Evolutionary conservation across 2,113 vertebrate species (phyloP), one percentile per base, ranked within the genome.

Genomic region (Anolis carolinensis): DNA sequence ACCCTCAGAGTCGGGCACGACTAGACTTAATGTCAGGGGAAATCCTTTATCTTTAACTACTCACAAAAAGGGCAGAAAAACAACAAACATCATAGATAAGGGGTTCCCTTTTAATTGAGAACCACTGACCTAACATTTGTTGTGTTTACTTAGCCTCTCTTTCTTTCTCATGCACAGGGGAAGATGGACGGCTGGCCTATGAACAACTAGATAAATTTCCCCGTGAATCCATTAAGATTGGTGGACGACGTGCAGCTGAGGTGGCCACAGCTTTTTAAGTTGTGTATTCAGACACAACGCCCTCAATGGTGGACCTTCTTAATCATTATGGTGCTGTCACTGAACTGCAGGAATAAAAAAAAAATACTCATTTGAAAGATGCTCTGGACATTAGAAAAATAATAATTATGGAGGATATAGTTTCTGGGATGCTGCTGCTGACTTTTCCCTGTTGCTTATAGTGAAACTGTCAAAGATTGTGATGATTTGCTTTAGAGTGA

Each of bases 101-200:
- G 14, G 55, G 55, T 18, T 59, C 4, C 11, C 32, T 52, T 63
- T 81, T 44, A 10, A 20, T 39, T 75, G 11, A 76, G 5, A 76
- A 16, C 36, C 72, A 32, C 70, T 32, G 10, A 0, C 10, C 6
- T 32, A 65, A 81, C 48, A 5, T 5, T 48, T 32, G 23, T 2
- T 63, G 83, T 0, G 9, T 2, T 0, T n/a, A 71, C 52, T 44
- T 25, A 78, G 9, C 62, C 84, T 75, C 65, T 86, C 86, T 88
- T 30, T n/a, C 79, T 18, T 91, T 83, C 67, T 90, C 87, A 5
- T 68, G 13, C 81, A 59, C 92, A 99, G 98, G 98, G 89, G 98
- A 99, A 95, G 98, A 98, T 36, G 99, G 98, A 21, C 96, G 97
- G 36, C 92, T 98, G 95, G 99, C 98, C 0, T 99, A 99, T 0